Conservation (phyloP, 2,113 vertebrate genomes). For the Gymnogyps californianus region DNA sequence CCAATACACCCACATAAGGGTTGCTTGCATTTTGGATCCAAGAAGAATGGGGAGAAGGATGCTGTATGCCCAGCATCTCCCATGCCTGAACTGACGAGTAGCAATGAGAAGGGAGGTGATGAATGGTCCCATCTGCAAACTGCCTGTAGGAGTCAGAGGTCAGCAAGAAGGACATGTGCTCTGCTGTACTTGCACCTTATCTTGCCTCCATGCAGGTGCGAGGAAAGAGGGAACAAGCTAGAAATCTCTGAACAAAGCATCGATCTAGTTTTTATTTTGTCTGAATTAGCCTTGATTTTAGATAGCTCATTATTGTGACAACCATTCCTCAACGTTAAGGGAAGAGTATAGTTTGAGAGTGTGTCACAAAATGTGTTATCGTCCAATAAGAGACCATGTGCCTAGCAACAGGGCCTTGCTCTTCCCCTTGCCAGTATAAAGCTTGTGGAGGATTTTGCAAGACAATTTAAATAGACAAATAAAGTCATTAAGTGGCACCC, state of each 20-base stretch:
- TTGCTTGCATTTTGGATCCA: background rate
- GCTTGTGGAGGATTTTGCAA: background rate
- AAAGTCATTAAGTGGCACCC: background rate
- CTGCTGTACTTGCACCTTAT: background rate
- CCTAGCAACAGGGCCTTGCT: background rate
- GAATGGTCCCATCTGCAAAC: background rate
- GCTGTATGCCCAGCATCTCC: background rate
- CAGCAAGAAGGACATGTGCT: background rate
- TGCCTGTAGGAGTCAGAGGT: background rate
- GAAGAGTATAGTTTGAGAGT: background rate
- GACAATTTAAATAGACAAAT: background rate
- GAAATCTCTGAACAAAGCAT: background rate
- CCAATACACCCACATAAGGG: background rate
- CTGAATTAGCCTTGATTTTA: background rate
- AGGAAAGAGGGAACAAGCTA: background rate
- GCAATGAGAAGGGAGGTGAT: background rate
- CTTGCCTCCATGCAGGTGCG: background rate
- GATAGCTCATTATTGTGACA: background rate
- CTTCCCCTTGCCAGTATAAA: background rate
- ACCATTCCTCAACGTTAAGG: background rate
- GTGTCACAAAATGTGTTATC: background rate
- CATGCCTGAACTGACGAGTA: background rate
- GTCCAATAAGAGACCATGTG: background rate
- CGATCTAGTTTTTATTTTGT: background rate
- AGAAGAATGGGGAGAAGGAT: background rate